Evolutionary conservation across 2,797 vertebrate species (phyloP), one percentile per base, ranked within the genome.

Genomic region (Argyrosomus regius): DNA sequence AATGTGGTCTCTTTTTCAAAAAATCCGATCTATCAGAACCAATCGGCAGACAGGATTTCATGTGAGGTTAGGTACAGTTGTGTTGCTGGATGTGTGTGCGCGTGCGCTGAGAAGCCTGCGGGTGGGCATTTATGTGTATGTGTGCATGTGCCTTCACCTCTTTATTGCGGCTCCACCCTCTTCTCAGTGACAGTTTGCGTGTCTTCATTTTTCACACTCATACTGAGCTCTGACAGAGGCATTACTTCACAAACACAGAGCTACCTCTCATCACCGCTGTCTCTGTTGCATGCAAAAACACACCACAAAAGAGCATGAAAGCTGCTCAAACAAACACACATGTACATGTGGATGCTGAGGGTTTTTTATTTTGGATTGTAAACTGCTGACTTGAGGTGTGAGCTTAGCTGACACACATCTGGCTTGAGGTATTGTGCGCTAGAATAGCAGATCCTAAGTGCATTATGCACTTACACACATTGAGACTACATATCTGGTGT

Each of bases 171-270:
- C 87, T 82, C 83, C 89, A 74, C 90, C 87, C 86, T 81, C 73
- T 28, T 60, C 64, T 75, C 45, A 50, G 80, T 92, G 90, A 88
- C 89, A 93, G 92, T 61, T 91, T 89, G 88, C 82, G 41, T 92
- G 89, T 90, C 89, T 88, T 80, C 24, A 66, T 81, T 89, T 80
- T 84, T 92, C 91, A 91, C 92, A 88, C 87, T 79, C 18, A 58
- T 16, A 50, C 65, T 82, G 63, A 86, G 63, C 85, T 59, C 74
- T 71, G 60, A 65, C 74, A 77, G 52, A 74, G 56, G 62, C 62
- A 60, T 85, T 76, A 72, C 72, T 86, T 60, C 61, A 82, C 60
- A 84, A 77, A 89, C 65, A 83, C 54, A 86, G 28, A 71, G 2
- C 57, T 39, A 62, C 68, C 87, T 81, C 81, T 90, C 87, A 93